Conservation (phyloP, 2,888 invertebrate species). For the Drosophila imparisetae region DNA sequence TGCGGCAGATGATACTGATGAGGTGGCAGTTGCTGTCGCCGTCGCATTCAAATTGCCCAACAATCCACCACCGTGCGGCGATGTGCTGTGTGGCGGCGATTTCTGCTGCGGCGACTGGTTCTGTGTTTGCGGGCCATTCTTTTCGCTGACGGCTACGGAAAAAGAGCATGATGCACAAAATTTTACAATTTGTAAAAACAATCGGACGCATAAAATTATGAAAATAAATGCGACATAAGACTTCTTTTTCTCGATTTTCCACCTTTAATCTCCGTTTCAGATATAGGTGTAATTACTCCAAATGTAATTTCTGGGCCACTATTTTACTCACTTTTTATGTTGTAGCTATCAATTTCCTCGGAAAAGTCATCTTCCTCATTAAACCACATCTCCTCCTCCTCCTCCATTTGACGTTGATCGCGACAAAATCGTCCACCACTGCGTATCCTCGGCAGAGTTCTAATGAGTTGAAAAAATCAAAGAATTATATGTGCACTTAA, state of each 20-base stretch:
- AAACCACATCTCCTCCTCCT: constrained; percentile 99
- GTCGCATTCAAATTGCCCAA: constrained; percentile 81
- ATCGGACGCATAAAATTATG: background rate
- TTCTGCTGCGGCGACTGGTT: constrained; percentile 69
- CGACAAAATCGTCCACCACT: constrained; percentile 91
- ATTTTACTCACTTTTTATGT: constrained; percentile 83
- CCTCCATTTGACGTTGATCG: constrained; percentile 96
- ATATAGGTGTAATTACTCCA: background rate
- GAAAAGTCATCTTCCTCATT: constrained; percentile 98
- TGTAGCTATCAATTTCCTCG: constrained; percentile 87
- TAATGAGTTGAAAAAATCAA: constrained; percentile 16
- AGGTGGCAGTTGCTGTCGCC: constrained; percentile 74
- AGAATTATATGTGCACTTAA: constrained; percentile 4
- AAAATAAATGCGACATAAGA: background rate
- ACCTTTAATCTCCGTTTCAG: background rate
- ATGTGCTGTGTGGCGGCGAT: constrained; percentile 80
- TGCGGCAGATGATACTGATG: constrained; percentile 64
- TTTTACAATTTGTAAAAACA: background rate
- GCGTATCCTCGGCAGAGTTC: constrained; percentile 88
- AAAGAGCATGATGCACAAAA: background rate
- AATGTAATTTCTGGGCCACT: background rate
- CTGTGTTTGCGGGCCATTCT: constrained; percentile 83
- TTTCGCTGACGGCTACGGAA: constrained; percentile 78
- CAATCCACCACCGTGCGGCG: constrained; percentile 68
- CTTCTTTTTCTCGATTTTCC: background rate